Conservation (phyloP, 1,140 invertebrate genomes). For the Thaumatotibia leucotreta region DNA sequence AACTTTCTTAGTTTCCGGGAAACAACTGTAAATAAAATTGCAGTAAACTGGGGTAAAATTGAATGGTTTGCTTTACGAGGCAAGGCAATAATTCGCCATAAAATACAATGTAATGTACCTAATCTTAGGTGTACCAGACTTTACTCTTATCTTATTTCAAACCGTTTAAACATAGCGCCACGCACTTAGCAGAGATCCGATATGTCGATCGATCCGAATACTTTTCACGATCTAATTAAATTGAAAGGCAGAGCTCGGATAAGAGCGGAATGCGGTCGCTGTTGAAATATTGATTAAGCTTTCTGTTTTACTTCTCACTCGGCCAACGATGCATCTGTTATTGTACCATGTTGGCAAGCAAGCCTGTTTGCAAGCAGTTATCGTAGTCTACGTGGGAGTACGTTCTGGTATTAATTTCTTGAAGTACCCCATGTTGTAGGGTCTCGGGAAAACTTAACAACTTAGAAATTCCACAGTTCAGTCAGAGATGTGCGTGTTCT, state of each 20-base stretch:
- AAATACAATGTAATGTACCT: too few relatives aligned
- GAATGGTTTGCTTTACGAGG: too few relatives aligned
- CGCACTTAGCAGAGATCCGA: not conserved
- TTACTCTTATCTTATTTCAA: too few relatives aligned
- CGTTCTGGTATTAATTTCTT: too few relatives aligned
- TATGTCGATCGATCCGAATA: slow-evolving; percentile 17
- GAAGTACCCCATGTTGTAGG: too few relatives aligned
- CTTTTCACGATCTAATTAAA: slow-evolving; percentile 64
- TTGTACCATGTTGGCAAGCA: slow-evolving; percentile 25
- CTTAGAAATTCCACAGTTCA: too few relatives aligned
- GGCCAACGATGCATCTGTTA: slow-evolving; percentile 11
- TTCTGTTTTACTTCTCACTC: slow-evolving; percentile 40
- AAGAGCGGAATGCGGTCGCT: slow-evolving; percentile 53
- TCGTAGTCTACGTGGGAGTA: not conserved
- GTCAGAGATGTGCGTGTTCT: too few relatives aligned
- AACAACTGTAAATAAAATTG: not conserved
- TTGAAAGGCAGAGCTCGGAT: slow-evolving; percentile 50
- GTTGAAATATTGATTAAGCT: slow-evolving; percentile 54
- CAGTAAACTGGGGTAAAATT: too few relatives aligned
- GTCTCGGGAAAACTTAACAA: too few relatives aligned
- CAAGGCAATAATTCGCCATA: too few relatives aligned
- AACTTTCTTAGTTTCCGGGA: not conserved
- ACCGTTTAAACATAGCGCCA: not conserved
- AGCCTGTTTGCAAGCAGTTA: not conserved
- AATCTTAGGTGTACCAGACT: too few relatives aligned